Evolutionary conservation across 1,140 invertebrate genomes (phyloP), one percentile per base, ranked within the genome.

Genomic region (Drosophila ananassae): DNA sequence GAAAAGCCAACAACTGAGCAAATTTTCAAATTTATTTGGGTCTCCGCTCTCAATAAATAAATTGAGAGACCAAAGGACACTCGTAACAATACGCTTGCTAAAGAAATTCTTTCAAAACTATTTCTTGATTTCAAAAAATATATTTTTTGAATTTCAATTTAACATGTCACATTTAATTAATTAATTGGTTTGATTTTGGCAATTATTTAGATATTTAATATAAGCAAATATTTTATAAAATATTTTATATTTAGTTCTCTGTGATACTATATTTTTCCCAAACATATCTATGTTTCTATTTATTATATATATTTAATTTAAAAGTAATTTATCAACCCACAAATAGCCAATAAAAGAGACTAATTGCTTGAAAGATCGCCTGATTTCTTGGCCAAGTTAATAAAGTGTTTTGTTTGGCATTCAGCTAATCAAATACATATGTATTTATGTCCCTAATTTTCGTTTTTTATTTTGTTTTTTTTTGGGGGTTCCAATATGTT

Each of bases 381-480:
- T 17, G 47, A 9, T 59, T 24, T 67, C 41, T 21, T 44, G 17
- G 17, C n/a, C 48, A 44, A 22, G 21, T 12, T 64, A 57, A 69
- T 69, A 17, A 50, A 69, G 62, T 48, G 30, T 2, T 34, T 13
- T 4, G 53, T 62, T 44, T 44, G 34, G 30, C 30, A 68, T 68
- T 68, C 21, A 50, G 62, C 64, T 66, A 68, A 68, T 69, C 66
- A 48, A 69, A 69, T 56, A 22, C 54, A 69, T 56, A 22, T 17
- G 0, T 17, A 17, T 17, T 17, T 17, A 17, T 68, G 37, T 55
- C 24, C 63, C 51, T 64, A 52, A 67, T 67, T 67, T 64, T 25
- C 46, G 34, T 44, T 63, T 68, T 68, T 30, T 69, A 17, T 39
- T 41, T 32, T 41, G 32, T 28, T 28, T 30, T 21, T 47, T 39